Base-by-base conservation (phyloP, 2,797 vertebrate genomes). In the Okamejei kenojei region DNA sequence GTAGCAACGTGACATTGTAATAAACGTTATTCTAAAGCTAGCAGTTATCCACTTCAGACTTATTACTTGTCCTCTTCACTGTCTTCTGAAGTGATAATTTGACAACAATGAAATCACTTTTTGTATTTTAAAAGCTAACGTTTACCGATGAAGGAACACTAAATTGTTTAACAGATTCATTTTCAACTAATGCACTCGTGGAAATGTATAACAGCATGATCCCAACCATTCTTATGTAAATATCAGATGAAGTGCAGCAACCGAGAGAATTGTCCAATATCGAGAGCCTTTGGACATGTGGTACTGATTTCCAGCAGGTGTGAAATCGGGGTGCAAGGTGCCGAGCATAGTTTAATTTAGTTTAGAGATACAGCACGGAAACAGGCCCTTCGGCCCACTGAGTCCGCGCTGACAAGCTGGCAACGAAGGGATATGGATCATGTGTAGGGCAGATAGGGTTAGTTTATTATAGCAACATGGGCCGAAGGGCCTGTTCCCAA, bases 11-110 rank as follows among this genome's bases (percentile, higher is more conserved):
- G 95, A 93, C 94, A 91, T 94, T 94, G 74, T 94, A 94, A 94
- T 93, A 94, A 95, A 95, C 94, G 95, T 94, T 94, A 93, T 93
- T 95, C 95, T 95, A 95, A 95, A 95, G 95, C 95, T 95, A 94
- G 68, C 95, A 95, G 94, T 96, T 96, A 94, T 95, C 93, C 93
- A 94, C 94, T 95, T 95, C 94, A 95, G 93, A 95, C 94, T 93
- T 94, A 81, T 94, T 95, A 95, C 94, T 95, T 35, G 93, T 94
- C 94, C 93, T 94, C 77, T 94, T 93, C 94, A 78, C 71, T 76
- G 38, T 92, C 71, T 76, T 76, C 19, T 92, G 90, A 92, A 92
- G 35, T 74, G 90, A 92, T 92, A 92, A 92, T 92, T 92, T 76
- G 90, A 92, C 90, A 92, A 54, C 71, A 92, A 45, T 61, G 81